Conservation (phyloP, 2,888 invertebrate species). For the Cryptocephalus moraei region DNA sequence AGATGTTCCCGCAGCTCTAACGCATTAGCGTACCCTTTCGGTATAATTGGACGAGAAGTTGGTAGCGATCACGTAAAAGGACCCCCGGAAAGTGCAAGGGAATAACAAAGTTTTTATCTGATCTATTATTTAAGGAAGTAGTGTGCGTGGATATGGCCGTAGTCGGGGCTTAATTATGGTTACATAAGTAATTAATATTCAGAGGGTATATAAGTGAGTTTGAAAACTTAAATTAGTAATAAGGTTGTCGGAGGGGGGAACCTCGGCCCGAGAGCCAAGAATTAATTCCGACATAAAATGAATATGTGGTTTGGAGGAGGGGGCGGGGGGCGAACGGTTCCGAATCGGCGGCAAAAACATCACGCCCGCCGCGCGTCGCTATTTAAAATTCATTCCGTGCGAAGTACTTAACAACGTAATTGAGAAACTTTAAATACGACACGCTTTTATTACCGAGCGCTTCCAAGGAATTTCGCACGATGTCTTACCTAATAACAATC, state of each 20-base stretch:
- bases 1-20: no score
- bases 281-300: conserved; percentile 21
- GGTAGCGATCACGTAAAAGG: no score
- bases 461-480: background rate
- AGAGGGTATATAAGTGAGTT: conserved; percentile 15
- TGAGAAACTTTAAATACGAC: conserved; percentile 26
- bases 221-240: conserved; percentile 21
- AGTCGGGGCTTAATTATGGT: conserved; percentile 7
- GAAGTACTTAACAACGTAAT: conserved; percentile 27
- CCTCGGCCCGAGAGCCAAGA: conserved; percentile 17
- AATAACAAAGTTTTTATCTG: conserved; percentile 3
- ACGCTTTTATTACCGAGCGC: conserved; percentile 15
- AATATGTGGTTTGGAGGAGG: conserved; percentile 12
- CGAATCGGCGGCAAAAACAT: background rate
- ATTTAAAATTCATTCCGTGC: conserved; percentile 28
- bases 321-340: conserved; percentile 7
- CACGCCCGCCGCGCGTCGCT: conserved; percentile 5
- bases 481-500: background rate
- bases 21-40: no score
- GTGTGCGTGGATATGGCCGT: conserved; percentile 1
- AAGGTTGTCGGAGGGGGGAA: conserved; percentile 9
- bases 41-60: no score
- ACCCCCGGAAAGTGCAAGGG: background rate
- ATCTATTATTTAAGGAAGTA: conserved; percentile 4
- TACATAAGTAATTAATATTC: conserved; percentile 15